Conservation (phyloP, 1,140 invertebrate species). For the Eciton burchellii region DNA sequence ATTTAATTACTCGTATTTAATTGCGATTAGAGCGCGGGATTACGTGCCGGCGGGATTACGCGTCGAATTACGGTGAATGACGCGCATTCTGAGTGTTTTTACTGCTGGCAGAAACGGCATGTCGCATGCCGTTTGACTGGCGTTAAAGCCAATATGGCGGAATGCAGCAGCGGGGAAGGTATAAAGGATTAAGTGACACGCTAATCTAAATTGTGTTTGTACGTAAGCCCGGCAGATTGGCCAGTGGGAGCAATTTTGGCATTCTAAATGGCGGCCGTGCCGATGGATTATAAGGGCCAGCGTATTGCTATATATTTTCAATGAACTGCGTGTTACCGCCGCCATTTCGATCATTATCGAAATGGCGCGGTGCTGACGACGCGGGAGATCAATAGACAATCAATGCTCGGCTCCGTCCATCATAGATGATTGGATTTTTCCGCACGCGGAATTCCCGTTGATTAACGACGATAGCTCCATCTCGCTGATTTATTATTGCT, state of each 20-base stretch:
- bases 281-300: background rate
- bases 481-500: conserved; percentile 26
- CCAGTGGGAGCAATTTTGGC: background rate
- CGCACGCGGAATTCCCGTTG: background rate
- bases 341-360: background rate
- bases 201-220: conserved; percentile 18
- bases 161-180: background rate
- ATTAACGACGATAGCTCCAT: background rate
- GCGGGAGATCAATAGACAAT: conserved; percentile 12
- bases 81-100: conserved; percentile 43
- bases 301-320: background rate
- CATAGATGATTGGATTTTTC: conserved; percentile 21
- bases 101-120: background rate
- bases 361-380: background rate
- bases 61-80: conserved; percentile 37
- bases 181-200: background rate
- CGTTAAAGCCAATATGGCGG: conserved; percentile 17
- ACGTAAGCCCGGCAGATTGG: background rate
- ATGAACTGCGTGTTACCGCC: background rate
- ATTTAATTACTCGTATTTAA: conserved; percentile 60
- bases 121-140: background rate
- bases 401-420: conserved; percentile 9
- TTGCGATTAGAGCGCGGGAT: conserved; percentile 46
- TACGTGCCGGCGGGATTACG: conserved; percentile 34
- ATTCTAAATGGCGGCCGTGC: background rate